Conservation (phyloP, 1,140 invertebrate genomes). For the Scaptomyza pallida region DNA sequence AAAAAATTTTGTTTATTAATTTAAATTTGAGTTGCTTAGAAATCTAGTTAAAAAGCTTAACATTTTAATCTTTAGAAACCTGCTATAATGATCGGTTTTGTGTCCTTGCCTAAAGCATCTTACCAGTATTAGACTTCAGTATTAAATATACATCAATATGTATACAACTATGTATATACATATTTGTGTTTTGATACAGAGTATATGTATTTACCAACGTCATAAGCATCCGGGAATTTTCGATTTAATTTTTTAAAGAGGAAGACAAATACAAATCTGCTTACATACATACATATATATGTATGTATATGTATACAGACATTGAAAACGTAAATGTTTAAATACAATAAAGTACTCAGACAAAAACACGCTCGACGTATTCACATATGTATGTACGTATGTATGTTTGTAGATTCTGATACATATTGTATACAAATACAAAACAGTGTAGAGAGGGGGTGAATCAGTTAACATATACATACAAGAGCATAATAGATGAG, state of each 20-base stretch:
- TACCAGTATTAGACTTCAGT: too few species aligned
- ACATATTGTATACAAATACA: constrained; percentile 21
- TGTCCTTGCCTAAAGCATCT: too few species aligned
- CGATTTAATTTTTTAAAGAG: constrained; percentile 62
- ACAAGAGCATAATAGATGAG: constrained; percentile 44
- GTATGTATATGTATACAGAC: constrained; percentile 15
- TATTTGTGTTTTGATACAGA: constrained; percentile 38
- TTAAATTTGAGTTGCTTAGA: too few species aligned
- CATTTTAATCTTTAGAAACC: too few species aligned
- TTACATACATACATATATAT: constrained; percentile 6
- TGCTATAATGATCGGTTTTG: too few species aligned
- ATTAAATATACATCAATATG: neutral
- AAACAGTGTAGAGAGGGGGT: constrained; percentile 10
- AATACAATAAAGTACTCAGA: constrained; percentile 27
- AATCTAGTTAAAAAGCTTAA: too few species aligned
- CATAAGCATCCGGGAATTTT: constrained; percentile 58
- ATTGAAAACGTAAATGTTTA: constrained; percentile 45
- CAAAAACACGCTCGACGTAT: constrained; percentile 12
- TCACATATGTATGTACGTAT: neutral
- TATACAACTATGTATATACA: neutral
- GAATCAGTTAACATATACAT: constrained; percentile 9
- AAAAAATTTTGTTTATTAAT: too few species aligned
- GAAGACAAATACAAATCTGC: constrained; percentile 33
- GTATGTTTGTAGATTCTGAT: constrained; percentile 9
- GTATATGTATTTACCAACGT: constrained; percentile 50